Evolutionary conservation across 2,113 vertebrate genomes (phyloP).

Genomic region (Chaetodon trifascialis): DNA sequence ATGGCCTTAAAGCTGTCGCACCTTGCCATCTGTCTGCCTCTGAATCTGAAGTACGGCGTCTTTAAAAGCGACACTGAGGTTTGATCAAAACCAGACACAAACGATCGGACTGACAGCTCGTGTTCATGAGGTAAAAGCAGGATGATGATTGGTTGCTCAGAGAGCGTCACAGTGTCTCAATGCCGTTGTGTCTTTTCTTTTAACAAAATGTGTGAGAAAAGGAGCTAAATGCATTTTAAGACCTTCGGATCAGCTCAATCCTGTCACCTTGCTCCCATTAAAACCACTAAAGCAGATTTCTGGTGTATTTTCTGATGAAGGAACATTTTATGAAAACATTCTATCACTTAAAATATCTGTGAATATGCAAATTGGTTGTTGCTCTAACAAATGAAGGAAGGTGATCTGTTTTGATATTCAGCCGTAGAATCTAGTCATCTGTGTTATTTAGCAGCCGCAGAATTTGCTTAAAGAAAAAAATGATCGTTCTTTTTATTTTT

Average conservation of each 20-base stretch:
- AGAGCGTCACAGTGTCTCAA: neutral
- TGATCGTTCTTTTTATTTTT: slow-evolving; percentile 21
- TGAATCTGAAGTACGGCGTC: too few relatives aligned
- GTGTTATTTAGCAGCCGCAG: slow-evolving; percentile 33
- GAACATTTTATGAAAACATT: slow-evolving; percentile 53
- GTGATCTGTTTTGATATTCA: slow-evolving; percentile 63
- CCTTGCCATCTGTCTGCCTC: neutral
- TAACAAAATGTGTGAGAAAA: neutral
- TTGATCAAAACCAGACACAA: neutral
- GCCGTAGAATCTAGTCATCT: slow-evolving; percentile 33
- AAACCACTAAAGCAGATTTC: slow-evolving; percentile 37
- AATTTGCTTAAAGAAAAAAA: slow-evolving; percentile 20
- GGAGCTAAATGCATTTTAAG: neutral
- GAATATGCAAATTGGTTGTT: slow-evolving; percentile 50
- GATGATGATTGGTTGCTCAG: neutral
- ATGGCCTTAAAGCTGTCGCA: neutral
- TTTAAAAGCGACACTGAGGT: neutral
- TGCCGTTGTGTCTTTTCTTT: neutral
- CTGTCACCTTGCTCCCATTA: neutral
- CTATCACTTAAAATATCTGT: slow-evolving; percentile 40
- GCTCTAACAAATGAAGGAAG: slow-evolving; percentile 68
- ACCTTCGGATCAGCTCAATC: neutral
- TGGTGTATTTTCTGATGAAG: slow-evolving; percentile 49
- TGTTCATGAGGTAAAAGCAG: neutral
- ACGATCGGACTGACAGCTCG: neutral